Base-by-base conservation (phyloP, 2,797 vertebrate genomes). In the Onychomys leucogaster region DNA sequence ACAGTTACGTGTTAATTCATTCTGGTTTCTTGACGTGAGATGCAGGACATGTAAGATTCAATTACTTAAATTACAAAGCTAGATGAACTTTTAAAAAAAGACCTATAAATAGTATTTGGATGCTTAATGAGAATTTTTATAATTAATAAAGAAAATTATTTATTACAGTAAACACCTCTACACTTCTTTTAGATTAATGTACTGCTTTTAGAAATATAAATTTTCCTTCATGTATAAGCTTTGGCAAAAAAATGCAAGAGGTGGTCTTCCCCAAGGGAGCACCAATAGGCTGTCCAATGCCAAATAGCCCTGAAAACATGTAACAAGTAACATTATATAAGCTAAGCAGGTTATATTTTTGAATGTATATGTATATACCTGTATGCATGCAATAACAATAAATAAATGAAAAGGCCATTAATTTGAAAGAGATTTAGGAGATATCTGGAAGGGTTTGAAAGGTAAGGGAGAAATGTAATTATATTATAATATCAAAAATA, bases 181-280 rank as follows among this genome's bases (percentile, higher is more conserved):
- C 12, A 52, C 49, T 52, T 52, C 49, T 93, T 49, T 75, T 19
- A 92, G 49, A 80, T 80, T 49, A 57, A 84, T 80, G 34, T 2
- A 75, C 23, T 77, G 8, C 55, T 61, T 93, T 96, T 82, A 91
- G 49, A 97, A 95, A 89, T 49, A 61, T 73, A 16, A 23, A 27
- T 61, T 91, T 71, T 37, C 10, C 34, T 1, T 87, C 63, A 63
- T 75, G 59, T 77, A 11, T 77, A 73, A 84, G 2, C 25, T 87
- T 75, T 75, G 43, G 0, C 61, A 69, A 12, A 71, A 37, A 12
- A 80, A 57, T 57, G 41, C 16, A 46, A 63, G 29, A 43, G 2
- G 9, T 37, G 17, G 5, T 32, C 37, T 65, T 84, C 16, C 27
- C 9, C 13, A 84, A 29, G 41, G 27, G 46, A 63, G 59, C 25